Base-by-base conservation (phyloP, 2,888 invertebrate genomes). In the Andrena bucephala region DNA sequence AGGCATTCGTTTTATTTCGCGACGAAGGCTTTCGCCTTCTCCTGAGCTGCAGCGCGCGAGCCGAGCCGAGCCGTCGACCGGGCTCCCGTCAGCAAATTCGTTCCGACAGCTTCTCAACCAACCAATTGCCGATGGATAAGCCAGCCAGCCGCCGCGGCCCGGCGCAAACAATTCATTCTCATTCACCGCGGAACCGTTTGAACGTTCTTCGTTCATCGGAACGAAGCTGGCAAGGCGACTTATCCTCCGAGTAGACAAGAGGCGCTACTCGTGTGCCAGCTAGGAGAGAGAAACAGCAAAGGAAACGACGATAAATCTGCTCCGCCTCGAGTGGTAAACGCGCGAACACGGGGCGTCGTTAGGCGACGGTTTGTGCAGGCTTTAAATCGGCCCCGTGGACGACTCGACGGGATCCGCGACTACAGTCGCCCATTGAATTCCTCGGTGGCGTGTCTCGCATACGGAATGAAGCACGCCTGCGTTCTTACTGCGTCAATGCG, bases 391-490 rank as follows among this genome's bases (percentile, higher is more conserved):
- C 27, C 24, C 31, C 29, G 59, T 2, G 36, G 42, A 66, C 71
- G 80, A 74, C 16, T n/a, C 60, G 29, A 77, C 27, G 16, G 20
- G 13, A 67, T 66, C 62, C 33, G 72, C 33, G 66, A 13, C 29
- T 29, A 62, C 60, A 57, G 73, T 69, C 84, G 74, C 33, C 66
- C 72, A 63, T 27, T 67, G 83, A 57, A 82, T 82, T 83, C 70
- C 77, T 33, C 50, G 50, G n/a, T 33, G 68, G 72, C 79, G 84
- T 69, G 79, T 69, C 65, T 65, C 20, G 84, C 69, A 80, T 80
- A 73, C 66, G 60, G 73, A 84, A 84, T 73, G 67, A 76, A 67
- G 77, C 73, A 70, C 62, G 69, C 66, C 36, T 73, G 76, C 84
- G 76, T 84, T 84, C 84, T 60, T 50, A 68, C 52, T 73, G 67